Conservation (phyloP, 2,797 vertebrate genomes). For the Decapterus maruadsi region DNA sequence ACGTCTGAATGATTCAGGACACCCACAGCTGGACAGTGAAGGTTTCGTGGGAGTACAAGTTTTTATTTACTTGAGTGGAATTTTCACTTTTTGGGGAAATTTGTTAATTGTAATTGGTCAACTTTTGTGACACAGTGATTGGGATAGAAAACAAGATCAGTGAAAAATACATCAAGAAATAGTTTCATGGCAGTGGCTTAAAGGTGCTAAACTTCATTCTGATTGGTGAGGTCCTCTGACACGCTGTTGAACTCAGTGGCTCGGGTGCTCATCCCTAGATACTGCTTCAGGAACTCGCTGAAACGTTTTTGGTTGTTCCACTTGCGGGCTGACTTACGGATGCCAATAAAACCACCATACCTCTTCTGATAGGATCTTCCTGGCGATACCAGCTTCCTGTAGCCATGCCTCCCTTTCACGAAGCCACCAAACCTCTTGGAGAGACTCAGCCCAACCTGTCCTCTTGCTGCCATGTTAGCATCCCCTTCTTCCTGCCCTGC, state of each 20-base stretch:
- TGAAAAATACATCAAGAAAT: constrained; percentile 54
- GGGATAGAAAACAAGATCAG: constrained; percentile 51
- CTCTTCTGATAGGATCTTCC: constrained; percentile 92
- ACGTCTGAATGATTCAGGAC: not conserved
- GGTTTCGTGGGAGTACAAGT: not conserved
- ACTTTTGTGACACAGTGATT: constrained; percentile 33
- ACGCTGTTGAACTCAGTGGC: constrained; percentile 89
- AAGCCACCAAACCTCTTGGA: constrained; percentile 87
- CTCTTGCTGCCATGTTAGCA: constrained; percentile 48
- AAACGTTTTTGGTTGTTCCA: constrained; percentile 99
- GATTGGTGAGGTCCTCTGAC: constrained; percentile 84
- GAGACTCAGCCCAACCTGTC: constrained; percentile 74
- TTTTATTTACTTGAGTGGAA: constrained; percentile 6
- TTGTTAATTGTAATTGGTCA: constrained; percentile 12
- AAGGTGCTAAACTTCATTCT: constrained; percentile 85
- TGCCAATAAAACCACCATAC: constrained; percentile 96
- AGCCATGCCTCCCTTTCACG: constrained; percentile 85
- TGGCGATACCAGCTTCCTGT: constrained; percentile 83
- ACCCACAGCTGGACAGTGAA: not conserved
- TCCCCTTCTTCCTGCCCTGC: constrained; percentile 62
- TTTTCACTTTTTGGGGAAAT: constrained; percentile 42
- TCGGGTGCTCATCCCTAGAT: constrained; percentile 92
- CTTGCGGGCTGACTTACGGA: constrained; percentile 96
- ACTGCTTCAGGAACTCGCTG: constrained; percentile 97
- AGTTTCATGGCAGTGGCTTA: constrained; percentile 34